Percentiles rank a stretch among this genome's conserved stretches.
Conservation (phyloP, 2,113 vertebrate species). For the Callaeas wilsoni region DNA sequence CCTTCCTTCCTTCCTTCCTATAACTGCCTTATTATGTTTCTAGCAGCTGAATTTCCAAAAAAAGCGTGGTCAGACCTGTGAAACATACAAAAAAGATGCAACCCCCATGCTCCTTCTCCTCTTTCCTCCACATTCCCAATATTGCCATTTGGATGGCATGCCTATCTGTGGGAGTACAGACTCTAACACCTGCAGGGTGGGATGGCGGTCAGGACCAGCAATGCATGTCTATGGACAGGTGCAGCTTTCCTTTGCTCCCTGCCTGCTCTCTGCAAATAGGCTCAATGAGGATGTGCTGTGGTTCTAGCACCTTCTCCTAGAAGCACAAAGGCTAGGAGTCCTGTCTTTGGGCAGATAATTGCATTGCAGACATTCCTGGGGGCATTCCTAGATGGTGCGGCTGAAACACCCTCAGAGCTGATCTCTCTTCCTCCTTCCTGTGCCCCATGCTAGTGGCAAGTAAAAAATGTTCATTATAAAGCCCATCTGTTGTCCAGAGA, state of each 20-base stretch:
- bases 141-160: neutral
- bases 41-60: neutral
- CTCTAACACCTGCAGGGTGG: neutral
- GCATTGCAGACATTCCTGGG: neutral
- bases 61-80: neutral
- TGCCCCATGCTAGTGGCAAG: neutral
- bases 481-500: neutral
- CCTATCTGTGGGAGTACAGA: no score
- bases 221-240: neutral
- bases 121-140: neutral
- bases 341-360: neutral
- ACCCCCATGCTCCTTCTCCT: neutral
- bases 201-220: neutral
- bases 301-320: neutral
- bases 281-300: accelerated
- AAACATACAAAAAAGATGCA: neutral
- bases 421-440: neutral
- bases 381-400: neutral
- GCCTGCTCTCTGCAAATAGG: neutral
- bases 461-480: neutral
- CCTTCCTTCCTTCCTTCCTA: neutral
- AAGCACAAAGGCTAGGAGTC: neutral
- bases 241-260: neutral
- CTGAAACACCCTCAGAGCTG: neutral
- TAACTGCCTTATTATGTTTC: neutral